Evolutionary conservation across 2,888 invertebrate species (phyloP), one percentile per base, ranked within the genome.

Genomic region (Seladonia tumulorum): DNA sequence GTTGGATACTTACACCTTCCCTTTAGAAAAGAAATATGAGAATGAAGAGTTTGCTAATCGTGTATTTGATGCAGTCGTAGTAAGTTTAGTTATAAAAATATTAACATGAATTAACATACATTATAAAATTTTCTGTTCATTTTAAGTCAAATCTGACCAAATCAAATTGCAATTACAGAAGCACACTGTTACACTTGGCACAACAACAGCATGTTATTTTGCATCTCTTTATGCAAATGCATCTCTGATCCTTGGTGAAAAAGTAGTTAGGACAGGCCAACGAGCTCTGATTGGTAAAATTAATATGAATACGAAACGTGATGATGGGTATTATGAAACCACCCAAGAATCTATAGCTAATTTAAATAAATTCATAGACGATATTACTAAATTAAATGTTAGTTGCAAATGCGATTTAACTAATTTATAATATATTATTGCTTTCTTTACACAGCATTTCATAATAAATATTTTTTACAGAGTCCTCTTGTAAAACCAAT

Each of bases 151-250:
- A 49, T 5, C 42, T 53, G 47, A 47, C n/a, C 12, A 35, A 66
- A 35, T n/a, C 45, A 57, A 45, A 68, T 77, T 60, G 12, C 4
- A 29, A 76, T 79, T 80, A 35, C 92, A 98, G 98, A 96, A 96
- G 95, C 96, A 97, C 83, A 97, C 98, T 29, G 93, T 99, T 76
- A 95, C 95, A 29, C 96, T 96, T 95, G 99, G 99, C 8, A 98
- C 99, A 25, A 99, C 99, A 8, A 98, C 98, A 53, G 98, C 98
- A 0, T 97, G 97, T 88, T 99, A 99, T 94, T 99, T 97, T 95
- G 98, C 97, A 5, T 97, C 98, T 0, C 96, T 98, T 18, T 97
- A 98, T 93, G 93, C 96, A 39, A 96, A 97, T 60, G 97, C 98
- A 7, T 97, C 97, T 18, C 88, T 97, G 76, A 96, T 97, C 88